Evolutionary conservation across 2,888 invertebrate genomes (phyloP).

Genomic region (Drosophila lutescens): DNA sequence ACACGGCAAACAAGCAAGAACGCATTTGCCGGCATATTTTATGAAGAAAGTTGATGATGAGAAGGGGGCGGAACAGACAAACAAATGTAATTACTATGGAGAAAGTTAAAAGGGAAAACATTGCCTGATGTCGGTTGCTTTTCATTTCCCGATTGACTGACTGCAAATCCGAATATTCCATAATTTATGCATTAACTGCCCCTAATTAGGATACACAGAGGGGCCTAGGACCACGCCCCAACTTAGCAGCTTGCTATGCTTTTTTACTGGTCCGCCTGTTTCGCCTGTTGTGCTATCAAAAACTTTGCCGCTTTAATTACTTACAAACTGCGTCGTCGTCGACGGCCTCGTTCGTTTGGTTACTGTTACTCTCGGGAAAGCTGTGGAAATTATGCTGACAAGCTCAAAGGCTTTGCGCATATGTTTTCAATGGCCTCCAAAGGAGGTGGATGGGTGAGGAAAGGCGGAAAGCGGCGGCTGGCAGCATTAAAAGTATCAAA

Average conservation of each 20-base stretch:
- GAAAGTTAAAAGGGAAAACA: slow-evolving; percentile 31
- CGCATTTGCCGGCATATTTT: slow-evolving; percentile 66
- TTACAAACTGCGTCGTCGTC: slow-evolving; percentile 47
- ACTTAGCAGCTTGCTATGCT: slow-evolving; percentile 59
- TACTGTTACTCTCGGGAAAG: slow-evolving; percentile 5
- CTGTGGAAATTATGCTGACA: slow-evolving; percentile 47
- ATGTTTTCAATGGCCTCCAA: slow-evolving; percentile 64
- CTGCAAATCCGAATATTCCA: slow-evolving; percentile 33
- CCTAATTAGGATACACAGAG: slow-evolving; percentile 26
- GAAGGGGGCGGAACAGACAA: slow-evolving; percentile 10
- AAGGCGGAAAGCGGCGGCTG: slow-evolving; percentile 25
- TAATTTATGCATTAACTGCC: slow-evolving; percentile 38
- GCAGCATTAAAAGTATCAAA: slow-evolving; percentile 67
- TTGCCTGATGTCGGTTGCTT: not conserved
- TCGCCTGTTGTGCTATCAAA: slow-evolving; percentile 58
- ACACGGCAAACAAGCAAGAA: slow-evolving; percentile 51
- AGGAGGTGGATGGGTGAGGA: not conserved
- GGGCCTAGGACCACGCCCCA: slow-evolving; percentile 28
- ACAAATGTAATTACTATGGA: slow-evolving; percentile 70
- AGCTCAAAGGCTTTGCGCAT: slow-evolving; percentile 63
- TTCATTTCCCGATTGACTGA: slow-evolving; percentile 38
- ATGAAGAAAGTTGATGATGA: slow-evolving; percentile 48
- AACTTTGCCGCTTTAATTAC: slow-evolving; percentile 72
- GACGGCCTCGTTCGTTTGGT: slow-evolving; percentile 22
- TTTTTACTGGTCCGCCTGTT: slow-evolving; percentile 34